Evolutionary conservation across 2,113 vertebrate species (phyloP).

Genomic region (Hyaena hyaena): DNA sequence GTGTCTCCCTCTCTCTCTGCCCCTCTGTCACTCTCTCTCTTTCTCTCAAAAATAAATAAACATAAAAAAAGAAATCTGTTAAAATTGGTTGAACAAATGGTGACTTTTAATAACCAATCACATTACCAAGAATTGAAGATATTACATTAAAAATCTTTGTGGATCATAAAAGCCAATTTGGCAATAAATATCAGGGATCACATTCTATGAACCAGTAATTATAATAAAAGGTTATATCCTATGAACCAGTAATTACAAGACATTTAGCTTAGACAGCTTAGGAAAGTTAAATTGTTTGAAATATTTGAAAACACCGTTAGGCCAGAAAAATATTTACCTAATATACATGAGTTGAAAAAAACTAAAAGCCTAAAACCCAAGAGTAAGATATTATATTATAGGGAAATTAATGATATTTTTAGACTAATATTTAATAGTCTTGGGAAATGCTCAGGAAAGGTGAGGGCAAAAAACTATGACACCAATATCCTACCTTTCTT

Average conservation of each 20-base stretch:
- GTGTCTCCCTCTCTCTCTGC: no score
- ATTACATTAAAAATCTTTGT: conserved; percentile 39
- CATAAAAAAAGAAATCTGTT: neutral
- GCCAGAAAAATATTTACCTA: conserved; percentile 6
- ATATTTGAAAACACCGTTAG: conserved; percentile 10
- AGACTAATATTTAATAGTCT: conserved; percentile 30
- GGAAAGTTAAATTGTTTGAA: neutral
- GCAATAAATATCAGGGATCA: conserved; percentile 15
- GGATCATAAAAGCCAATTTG: conserved; percentile 29
- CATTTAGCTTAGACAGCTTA: conserved; percentile 42
- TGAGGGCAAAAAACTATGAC: neutral
- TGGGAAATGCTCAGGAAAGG: conserved; percentile 39
- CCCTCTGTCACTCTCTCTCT: no score
- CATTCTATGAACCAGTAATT: conserved; percentile 31
- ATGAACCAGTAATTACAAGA: conserved; percentile 32
- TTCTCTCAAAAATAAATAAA: no score
- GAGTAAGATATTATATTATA: neutral
- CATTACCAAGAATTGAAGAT: conserved; percentile 16
- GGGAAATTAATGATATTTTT: conserved; percentile 15
- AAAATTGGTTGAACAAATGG: neutral
- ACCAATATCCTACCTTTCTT: neutral
- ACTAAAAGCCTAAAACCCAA: conserved; percentile 9
- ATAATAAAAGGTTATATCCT: conserved; percentile 29
- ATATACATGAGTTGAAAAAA: conserved; percentile 33
- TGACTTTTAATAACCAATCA: neutral